Evolutionary conservation across 2,797 vertebrate species (phyloP).

Genomic region (Pseudochirops corinnae): DNA sequence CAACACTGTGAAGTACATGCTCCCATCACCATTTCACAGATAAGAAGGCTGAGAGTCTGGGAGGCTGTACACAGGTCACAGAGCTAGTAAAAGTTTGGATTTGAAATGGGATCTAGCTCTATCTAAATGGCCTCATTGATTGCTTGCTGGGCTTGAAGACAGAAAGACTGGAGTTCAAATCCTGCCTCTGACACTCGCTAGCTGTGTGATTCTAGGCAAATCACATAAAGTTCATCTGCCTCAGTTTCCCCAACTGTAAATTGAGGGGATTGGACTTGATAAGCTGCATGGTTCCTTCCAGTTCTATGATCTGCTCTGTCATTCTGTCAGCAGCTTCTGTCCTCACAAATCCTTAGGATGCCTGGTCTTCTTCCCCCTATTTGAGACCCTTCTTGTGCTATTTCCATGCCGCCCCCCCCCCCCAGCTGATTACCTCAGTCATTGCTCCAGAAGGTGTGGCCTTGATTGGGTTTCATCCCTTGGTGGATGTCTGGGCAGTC

Average conservation of each 20-base stretch:
- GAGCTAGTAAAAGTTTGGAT: background rate
- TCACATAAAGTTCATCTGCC: background rate
- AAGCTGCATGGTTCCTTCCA: background rate
- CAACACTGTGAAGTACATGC: background rate
- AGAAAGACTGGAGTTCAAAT: background rate
- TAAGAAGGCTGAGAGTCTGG: background rate
- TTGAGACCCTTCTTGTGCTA: conserved; percentile 1
- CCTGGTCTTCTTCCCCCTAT: background rate
- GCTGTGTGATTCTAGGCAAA: background rate
- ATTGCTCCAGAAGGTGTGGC: conserved; percentile 13
- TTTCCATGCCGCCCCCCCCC: background rate
- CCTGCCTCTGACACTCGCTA: background rate
- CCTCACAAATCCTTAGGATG: background rate
- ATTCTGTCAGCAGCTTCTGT: background rate
- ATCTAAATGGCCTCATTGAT: background rate
- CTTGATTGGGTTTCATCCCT: conserved; percentile 15
- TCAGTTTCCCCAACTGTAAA: background rate
- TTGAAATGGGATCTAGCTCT: background rate
- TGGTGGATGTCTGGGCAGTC: background rate
- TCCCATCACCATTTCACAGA: background rate
- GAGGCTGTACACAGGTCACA: background rate
- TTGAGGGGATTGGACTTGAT: background rate
- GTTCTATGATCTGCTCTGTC: background rate
- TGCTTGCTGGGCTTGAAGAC: background rate
- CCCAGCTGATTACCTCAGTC: background rate